A percentile compares a stretch with the other conserved stretches of the same genome.
Conservation (phyloP, 2,888 invertebrate species). For the Drosophila nr. medialis region DNA sequence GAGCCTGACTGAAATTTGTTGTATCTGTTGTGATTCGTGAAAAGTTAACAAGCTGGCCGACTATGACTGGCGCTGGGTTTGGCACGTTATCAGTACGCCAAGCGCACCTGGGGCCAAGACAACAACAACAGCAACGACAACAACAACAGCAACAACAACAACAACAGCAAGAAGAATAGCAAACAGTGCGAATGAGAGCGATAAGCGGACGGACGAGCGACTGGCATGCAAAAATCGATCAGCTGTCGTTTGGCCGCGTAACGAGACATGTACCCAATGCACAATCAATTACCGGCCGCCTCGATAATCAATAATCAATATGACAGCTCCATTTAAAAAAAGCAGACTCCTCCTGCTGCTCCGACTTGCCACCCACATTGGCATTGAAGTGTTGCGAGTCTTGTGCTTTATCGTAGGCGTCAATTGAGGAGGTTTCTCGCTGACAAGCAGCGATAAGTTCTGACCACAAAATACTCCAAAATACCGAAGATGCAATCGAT, state of each 20-base stretch:
- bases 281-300: slow-evolving; percentile 69
- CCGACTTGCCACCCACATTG: background rate
- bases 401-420: slow-evolving; percentile 33
- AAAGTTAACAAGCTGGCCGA: slow-evolving; percentile 38
- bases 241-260: slow-evolving; percentile 61
- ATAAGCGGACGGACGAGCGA: slow-evolving; percentile 42
- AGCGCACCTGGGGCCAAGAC: slow-evolving; percentile 5
- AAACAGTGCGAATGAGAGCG: slow-evolving; percentile 37
- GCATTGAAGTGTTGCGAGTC: slow-evolving; percentile 13
- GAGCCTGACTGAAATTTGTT: slow-evolving; percentile 25
- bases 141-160: no score
- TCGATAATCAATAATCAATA: slow-evolving; percentile 69
- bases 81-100: slow-evolving; percentile 41
- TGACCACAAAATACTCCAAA: slow-evolving; percentile 24
- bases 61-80: slow-evolving; percentile 45
- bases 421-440: slow-evolving; percentile 24
- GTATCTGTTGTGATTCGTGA: slow-evolving; percentile 51
- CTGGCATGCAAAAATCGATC: slow-evolving; percentile 78
- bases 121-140: slow-evolving; percentile 9
- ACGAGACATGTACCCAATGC: slow-evolving; percentile 61
- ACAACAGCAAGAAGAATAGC: slow-evolving; percentile 14
- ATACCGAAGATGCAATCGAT: slow-evolving; percentile 31
- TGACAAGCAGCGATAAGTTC: slow-evolving; percentile 44
- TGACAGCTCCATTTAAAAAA: slow-evolving; percentile 38
- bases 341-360: background rate